These are phyloP conservation scores for Ectropis grisescens DNA, from an alignment of 1,140 invertebrate genomes.

Conservation along the genomic window DNA sequence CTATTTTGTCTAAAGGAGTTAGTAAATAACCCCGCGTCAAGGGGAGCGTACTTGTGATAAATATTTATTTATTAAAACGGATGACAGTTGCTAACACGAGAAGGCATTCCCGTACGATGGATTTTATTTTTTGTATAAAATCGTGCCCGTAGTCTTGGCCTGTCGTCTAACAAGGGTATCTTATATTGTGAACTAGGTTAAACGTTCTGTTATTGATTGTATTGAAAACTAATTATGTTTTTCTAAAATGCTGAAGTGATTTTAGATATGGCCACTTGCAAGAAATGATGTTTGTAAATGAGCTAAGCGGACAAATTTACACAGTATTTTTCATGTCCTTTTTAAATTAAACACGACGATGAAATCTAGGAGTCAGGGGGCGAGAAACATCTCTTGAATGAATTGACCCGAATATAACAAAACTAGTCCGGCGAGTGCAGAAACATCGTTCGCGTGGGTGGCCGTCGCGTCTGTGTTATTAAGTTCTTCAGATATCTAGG, in stretches of 20 bases:
- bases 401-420: too few relatives aligned
- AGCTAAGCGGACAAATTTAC: too few relatives aligned
- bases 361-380: too few relatives aligned
- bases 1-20: constrained; percentile 12
- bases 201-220: constrained; percentile 38
- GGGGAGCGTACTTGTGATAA: constrained; percentile 54
- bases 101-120: constrained; percentile 60
- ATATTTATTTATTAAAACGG: constrained; percentile 52
- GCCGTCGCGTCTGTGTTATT: constrained; percentile 62
- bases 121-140: constrained; percentile 70
- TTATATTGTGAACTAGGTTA: constrained; percentile 53
- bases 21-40: constrained; percentile 34
- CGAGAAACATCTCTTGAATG: too few relatives aligned
- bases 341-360: too few relatives aligned
- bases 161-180: constrained; percentile 60
- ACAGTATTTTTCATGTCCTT: too few relatives aligned
- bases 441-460: constrained; percentile 45
- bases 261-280: constrained; percentile 40
- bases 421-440: too few relatives aligned
- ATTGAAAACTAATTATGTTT: constrained; percentile 59
- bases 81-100: constrained; percentile 65
- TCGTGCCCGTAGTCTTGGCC: constrained; percentile 66
- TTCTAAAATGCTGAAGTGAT: constrained; percentile 44
- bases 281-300: constrained; percentile 38
- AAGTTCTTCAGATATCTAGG: constrained; percentile 52